Evolutionary conservation across 2,888 invertebrate genomes (phyloP), one percentile per base, ranked within the genome.

Genomic region (Nasonia oneida): DNA sequence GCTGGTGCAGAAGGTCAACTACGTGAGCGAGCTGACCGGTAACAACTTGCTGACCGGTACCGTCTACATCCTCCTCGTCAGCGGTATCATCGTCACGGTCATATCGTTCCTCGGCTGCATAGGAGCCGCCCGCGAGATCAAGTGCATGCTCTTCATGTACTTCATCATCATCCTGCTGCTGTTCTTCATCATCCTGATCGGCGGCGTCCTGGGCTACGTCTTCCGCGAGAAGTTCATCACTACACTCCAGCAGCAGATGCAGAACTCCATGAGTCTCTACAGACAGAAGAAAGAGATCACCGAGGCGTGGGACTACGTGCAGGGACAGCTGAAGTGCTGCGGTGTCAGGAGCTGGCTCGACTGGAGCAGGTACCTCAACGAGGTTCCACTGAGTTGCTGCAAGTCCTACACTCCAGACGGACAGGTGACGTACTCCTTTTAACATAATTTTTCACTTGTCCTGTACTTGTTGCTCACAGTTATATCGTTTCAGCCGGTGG

Each of bases 111-210:
- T 99, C 87, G 99, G 99, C 84, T 98, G 98, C 94, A 95, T 98
- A 91, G 99, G 98, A 73, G 98, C 98, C n/a, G 96, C 97, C 74
- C 97, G 97, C 93, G 98, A 99, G 95, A 97, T 98, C 91, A 97
- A 98, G 93, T 98, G 98, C 94, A 96, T 99, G 96, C 95, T 99
- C 76, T 95, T 98, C 84, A 97, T 97, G 94, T 98, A 98, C 94
- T 98, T 98, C 94, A 97, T 98, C 90, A 95, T 98, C 39, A 95
- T 98, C 79, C 96, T 98, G 92, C 95, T 98, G 89, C 96, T 98
- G 89, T 98, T 98, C 94, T 96, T 98, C 88, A 97, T 97, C 87
- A 97, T 98, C 96, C 94, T 98, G 88, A 96, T 98, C 86, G 98
- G 98, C 61, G 98, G 98, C 71, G 97, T 98, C 88, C 94, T 98